Evolutionary conservation across 1,140 invertebrate species (phyloP).

Genomic region (Leptoteleia sp.): DNA sequence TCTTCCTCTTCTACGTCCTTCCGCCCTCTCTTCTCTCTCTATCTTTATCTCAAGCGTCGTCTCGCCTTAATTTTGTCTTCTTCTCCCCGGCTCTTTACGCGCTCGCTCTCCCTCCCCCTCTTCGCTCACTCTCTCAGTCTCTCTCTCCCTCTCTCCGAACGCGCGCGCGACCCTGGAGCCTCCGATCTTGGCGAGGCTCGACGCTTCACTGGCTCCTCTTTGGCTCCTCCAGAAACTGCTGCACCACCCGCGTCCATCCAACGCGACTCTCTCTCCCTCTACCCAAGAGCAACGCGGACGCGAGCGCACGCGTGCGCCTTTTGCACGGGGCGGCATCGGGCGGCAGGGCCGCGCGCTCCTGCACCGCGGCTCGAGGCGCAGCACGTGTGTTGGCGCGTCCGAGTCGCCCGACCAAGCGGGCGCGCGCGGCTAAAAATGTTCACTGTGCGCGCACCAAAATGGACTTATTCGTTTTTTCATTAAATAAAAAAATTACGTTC

Average conservation of each 20-base stretch:
- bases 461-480: too few species aligned
- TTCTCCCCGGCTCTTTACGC: too few species aligned
- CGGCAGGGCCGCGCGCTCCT: constrained; percentile 1
- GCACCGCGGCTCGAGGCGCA: neutral
- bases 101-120: neutral
- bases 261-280: constrained; percentile 67
- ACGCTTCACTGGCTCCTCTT: constrained; percentile 48
- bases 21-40: too few species aligned
- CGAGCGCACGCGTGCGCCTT: constrained; percentile 41
- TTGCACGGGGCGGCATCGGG: constrained; percentile 10
- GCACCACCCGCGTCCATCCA: constrained; percentile 40
- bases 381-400: constrained; percentile 8
- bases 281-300: constrained; percentile 67
- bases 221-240: constrained; percentile 54
- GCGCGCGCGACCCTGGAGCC: constrained; percentile 42
- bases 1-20: too few species aligned
- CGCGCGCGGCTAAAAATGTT: too few species aligned
- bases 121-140: neutral
- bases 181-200: constrained; percentile 69
- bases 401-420: too few species aligned
- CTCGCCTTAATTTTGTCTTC: too few species aligned
- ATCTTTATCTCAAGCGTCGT: too few species aligned
- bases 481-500: too few species aligned
- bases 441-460: too few species aligned
- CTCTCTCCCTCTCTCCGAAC: neutral